Evolutionary conservation across 2,797 vertebrate genomes (phyloP).

Genomic region (Sciurus carolinensis): DNA sequence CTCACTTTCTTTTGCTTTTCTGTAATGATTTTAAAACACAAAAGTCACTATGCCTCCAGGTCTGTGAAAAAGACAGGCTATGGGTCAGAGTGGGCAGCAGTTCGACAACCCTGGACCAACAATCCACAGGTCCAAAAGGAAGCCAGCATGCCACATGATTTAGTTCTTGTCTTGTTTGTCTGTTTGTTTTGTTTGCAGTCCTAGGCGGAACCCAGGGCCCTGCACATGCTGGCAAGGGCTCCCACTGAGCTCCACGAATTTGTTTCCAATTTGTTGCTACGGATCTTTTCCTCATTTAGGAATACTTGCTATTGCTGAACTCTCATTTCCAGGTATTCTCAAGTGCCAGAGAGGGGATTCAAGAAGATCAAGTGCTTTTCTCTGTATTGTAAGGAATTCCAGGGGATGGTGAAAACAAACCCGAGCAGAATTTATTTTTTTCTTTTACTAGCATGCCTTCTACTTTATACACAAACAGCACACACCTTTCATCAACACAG

Average conservation of each 20-base stretch:
- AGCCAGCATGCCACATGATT: neutral
- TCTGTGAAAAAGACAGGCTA: no score
- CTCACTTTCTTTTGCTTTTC: no score
- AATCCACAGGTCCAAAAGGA: neutral
- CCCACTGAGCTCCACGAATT: no score
- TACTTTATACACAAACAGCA: neutral
- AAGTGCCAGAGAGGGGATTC: neutral
- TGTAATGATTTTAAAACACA: no score
- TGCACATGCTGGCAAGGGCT: no score
- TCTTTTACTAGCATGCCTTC: neutral
- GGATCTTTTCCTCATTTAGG: neutral
- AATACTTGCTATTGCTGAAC: neutral
- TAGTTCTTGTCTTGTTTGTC: neutral
- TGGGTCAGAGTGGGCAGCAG: no score
- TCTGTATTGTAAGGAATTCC: conserved; percentile 45
- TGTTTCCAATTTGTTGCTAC: neutral
- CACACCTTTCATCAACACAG: neutral
- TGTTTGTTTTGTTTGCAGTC: no score
- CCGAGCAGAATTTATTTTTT: neutral
- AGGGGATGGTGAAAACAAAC: neutral
- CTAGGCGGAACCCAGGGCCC: no score
- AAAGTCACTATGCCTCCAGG: no score
- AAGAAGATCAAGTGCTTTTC: neutral
- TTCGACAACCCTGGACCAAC: neutral
- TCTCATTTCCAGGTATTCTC: neutral